Evolutionary conservation across 2,888 invertebrate species (phyloP).

Genomic region (Leptinotarsa tumamoca): DNA sequence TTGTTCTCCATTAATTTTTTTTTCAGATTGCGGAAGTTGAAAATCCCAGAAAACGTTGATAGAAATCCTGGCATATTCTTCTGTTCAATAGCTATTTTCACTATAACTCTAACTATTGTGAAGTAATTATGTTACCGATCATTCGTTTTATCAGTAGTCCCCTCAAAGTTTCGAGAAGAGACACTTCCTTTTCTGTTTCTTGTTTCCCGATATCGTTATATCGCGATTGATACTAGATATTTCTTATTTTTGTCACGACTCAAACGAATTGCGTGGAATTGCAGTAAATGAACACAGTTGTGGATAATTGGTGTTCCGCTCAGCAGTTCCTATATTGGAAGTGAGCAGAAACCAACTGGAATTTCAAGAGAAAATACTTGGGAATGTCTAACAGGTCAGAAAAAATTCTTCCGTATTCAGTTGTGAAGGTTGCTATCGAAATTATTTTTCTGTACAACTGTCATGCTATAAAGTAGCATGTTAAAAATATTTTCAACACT

Average conservation of each 20-base stretch:
- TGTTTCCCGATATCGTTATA: slow-evolving; percentile 1
- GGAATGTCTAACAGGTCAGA: background rate
- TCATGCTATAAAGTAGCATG: too few species aligned
- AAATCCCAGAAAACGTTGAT: too few species aligned
- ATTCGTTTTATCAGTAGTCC: background rate
- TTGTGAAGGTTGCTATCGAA: too few species aligned
- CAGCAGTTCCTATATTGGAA: slow-evolving; percentile 14
- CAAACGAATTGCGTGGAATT: slow-evolving; percentile 7
- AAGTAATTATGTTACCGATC: background rate
- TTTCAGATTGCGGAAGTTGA: too few species aligned
- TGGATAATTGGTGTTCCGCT: slow-evolving; percentile 13
- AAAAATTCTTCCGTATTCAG: background rate
- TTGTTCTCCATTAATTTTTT: too few species aligned
- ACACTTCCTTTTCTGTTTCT: background rate
- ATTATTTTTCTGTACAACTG: too few species aligned
- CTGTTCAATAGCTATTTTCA: background rate
- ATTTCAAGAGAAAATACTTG: background rate
- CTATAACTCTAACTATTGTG: background rate
- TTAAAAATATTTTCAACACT: too few species aligned
- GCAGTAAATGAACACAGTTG: slow-evolving; percentile 2
- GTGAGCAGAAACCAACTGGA: background rate
- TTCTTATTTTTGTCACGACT: slow-evolving; percentile 14
- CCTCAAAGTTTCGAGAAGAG: background rate
- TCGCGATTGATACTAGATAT: background rate
- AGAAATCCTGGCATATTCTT: too few species aligned